Evolutionary conservation across 2,113 vertebrate species (phyloP).

Genomic region (Tinamus guttatus): DNA sequence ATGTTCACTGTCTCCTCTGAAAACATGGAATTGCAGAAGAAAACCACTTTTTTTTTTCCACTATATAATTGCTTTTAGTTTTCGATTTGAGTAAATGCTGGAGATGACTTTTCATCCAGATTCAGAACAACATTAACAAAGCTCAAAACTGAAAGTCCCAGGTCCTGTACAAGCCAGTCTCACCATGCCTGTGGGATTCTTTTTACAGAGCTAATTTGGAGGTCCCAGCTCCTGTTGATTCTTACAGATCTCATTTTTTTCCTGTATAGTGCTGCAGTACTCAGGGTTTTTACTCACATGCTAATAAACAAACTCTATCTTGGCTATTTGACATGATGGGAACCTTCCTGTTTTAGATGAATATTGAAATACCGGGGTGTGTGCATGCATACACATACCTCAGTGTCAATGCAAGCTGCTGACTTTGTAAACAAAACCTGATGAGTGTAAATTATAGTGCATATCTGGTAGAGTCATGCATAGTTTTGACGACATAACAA

Average conservation of each 20-base stretch:
- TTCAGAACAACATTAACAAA: not conserved
- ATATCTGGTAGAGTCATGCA: not conserved
- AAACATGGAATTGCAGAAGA: not conserved
- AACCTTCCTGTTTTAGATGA: not conserved
- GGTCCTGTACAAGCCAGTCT: not conserved
- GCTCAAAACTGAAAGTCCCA: not conserved
- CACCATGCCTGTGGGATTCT: not conserved
- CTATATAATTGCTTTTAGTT: not conserved
- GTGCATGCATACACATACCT: not conserved
- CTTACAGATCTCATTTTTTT: not conserved
- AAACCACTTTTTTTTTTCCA: not conserved
- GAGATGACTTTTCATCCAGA: not conserved
- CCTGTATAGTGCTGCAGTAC: not conserved
- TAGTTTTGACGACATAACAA: not conserved
- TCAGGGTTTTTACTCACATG: not conserved
- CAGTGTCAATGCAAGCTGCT: not conserved
- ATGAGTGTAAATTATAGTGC: not conserved
- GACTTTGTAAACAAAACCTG: not conserved
- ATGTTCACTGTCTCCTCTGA: not conserved
- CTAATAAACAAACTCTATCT: not conserved
- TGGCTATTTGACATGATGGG: not conserved
- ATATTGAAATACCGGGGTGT: not conserved
- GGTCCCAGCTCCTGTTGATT: not conserved
- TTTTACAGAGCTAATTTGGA: not conserved
- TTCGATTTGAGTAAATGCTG: not conserved